Percentiles rank a stretch among this genome's conserved stretches.
Evolutionary conservation across 92 coral and sea anemone species (phyloP).

Genomic region (Chrysogorgia sp.): DNA sequence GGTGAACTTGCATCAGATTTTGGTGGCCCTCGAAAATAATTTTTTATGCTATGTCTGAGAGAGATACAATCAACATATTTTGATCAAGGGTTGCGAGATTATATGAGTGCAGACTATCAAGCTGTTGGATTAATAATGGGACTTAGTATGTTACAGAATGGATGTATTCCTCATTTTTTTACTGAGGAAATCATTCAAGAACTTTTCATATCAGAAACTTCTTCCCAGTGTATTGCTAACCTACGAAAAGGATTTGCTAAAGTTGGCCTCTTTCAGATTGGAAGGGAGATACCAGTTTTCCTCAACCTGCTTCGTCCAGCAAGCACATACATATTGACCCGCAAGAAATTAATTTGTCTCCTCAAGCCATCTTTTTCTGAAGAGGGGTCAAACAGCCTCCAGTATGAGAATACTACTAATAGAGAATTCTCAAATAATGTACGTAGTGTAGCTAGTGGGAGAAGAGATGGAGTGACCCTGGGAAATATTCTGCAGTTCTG

Average conservation of each 20-base stretch:
- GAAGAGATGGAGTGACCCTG: constrained; percentile 54
- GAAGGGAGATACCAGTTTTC: constrained; percentile 25
- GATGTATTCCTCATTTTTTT: constrained; percentile 28
- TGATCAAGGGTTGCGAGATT: constrained; percentile 28
- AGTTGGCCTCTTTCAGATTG: constrained; percentile 24
- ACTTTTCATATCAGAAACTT: constrained; percentile 9
- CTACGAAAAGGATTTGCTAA: constrained; percentile 26
- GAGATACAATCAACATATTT: constrained; percentile 20
- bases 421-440: constrained; percentile 50
- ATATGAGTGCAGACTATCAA: constrained; percentile 35
- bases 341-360: constrained; percentile 43
- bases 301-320: constrained; percentile 63
- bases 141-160: constrained; percentile 41
- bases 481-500: constrained; percentile 64
- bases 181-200: constrained; percentile 29
- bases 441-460: constrained; percentile 60
- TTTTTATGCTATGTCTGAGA: constrained; percentile 14
- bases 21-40: constrained; percentile 33
- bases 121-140: constrained; percentile 38
- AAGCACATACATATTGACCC: background rate
- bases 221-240: constrained; percentile 21
- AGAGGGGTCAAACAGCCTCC: constrained; percentile 44
- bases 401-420: constrained; percentile 37
- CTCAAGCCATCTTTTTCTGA: constrained; percentile 56
- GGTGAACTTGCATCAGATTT: constrained; percentile 54